A percentile compares a stretch with the other conserved stretches of the same genome.
phyloP scores from a whole-genome alignment of 2,797 vertebrate species.

The Cuniculus paca region DNA sequence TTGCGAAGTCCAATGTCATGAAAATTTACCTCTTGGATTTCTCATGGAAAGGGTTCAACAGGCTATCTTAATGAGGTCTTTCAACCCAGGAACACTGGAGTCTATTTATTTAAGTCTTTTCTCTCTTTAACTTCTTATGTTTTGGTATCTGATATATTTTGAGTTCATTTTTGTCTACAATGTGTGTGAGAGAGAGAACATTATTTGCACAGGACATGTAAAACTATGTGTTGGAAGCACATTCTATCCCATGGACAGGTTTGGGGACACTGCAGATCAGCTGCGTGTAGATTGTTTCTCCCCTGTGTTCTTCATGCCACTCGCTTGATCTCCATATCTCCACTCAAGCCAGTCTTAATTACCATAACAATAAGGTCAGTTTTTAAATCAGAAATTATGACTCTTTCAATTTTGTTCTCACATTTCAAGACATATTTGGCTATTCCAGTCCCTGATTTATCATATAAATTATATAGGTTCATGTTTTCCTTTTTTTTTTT shows the following conservation, averaged over 20 bases:
- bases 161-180: background rate
- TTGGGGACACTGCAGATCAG: no score
- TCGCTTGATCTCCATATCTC: accelerated
- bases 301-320: accelerated
- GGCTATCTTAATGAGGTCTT: background rate
- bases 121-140: background rate
- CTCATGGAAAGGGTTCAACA: background rate
- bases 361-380: background rate
- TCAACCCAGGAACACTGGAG: background rate
- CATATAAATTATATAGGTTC: background rate
- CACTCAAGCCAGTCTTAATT: no score
- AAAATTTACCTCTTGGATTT: background rate
- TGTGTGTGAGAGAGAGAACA: no score
- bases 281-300: background rate
- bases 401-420: background rate
- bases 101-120: background rate
- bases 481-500: background rate
- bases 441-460: background rate
- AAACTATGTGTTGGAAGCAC: background rate
- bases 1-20: background rate
- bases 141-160: background rate
- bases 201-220: background rate
- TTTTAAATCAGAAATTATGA: background rate
- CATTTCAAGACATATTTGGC: background rate
- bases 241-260: background rate